A percentile compares a stretch with the other conserved stretches of the same genome.
Conservation (phyloP, 2,797 vertebrate genomes). For the Tangara arthus region DNA sequence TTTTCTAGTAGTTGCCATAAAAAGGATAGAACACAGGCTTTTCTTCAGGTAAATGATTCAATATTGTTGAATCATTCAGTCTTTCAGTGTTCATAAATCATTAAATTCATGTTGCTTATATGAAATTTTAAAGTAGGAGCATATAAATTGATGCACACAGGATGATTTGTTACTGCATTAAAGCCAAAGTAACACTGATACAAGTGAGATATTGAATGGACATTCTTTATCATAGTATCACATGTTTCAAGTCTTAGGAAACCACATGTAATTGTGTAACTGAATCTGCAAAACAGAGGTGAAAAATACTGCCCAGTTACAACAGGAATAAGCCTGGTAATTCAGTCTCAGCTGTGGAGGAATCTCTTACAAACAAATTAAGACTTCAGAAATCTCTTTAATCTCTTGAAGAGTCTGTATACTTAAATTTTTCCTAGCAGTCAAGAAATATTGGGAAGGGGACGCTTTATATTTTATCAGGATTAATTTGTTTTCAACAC, state of each 20-base stretch:
- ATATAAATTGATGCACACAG: background rate
- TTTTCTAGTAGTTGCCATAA: background rate
- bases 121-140: background rate
- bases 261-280: background rate
- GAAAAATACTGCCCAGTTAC: background rate
- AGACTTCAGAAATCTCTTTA: background rate
- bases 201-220: background rate
- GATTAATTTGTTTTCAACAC: background rate
- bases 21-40: background rate
- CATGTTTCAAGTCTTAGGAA: background rate
- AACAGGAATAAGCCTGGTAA: background rate
- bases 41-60: background rate
- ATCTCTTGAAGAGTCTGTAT: background rate
- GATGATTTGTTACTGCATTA: background rate
- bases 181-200: background rate
- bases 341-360: background rate
- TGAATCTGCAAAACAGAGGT: background rate
- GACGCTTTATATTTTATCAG: background rate
- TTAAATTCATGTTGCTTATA: background rate
- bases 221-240: background rate
- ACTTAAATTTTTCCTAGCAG: background rate
- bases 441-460: background rate
- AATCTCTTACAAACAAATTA: background rate
- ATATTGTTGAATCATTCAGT: background rate
- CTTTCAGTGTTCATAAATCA: background rate